Base-by-base conservation (phyloP, 1,140 invertebrate species). In the Tetraneura akinire region DNA sequence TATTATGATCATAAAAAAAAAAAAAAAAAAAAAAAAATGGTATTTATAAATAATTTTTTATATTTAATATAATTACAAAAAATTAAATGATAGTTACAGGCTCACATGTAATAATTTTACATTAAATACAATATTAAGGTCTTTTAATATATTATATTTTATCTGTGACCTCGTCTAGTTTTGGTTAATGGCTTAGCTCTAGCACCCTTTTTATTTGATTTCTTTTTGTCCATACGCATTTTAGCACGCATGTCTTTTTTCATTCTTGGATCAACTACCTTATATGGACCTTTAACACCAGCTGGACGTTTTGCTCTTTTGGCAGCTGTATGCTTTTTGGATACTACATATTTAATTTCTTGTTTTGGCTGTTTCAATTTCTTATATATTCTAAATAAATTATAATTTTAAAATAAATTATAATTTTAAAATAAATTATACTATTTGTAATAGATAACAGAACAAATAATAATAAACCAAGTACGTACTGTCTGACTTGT, bases 181-280 rank as follows among this genome's bases (percentile, higher is more conserved):
- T 78, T 78, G 10, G 42, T n/a, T 1, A 70, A 55, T 16, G 74
- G 53, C 23, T 29, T 71, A 29, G 81, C 81, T 71, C 55, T 83
- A 76, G 83, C 82, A 42, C 80, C 26, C 37, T 81, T 81, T 68
- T 73, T 80, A 16, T 62, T 66, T 42, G 81, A 81, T 37, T 81
- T 80, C 21, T 71, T 81, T n/a, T 81, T 81, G 11, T 76, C 82
- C 55, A 73, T 82, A 13, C 53, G 49, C 45, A 80, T 73, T 53
- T 80, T 78, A 16, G 82, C 83, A 51, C 84, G 62, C 26, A 81
- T 82, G 86, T 99, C 98, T 87, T 98, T 98, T 86, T 99, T 99
- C 92, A 99, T 92, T 81, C 97, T 88, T 8, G 91, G 91, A 90
- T 99, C 97, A 0, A 99, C 98, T 4, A 99, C 90, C 85, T 94